Conservation (phyloP, 2,888 invertebrate species). For the Belgica antarctica region DNA sequence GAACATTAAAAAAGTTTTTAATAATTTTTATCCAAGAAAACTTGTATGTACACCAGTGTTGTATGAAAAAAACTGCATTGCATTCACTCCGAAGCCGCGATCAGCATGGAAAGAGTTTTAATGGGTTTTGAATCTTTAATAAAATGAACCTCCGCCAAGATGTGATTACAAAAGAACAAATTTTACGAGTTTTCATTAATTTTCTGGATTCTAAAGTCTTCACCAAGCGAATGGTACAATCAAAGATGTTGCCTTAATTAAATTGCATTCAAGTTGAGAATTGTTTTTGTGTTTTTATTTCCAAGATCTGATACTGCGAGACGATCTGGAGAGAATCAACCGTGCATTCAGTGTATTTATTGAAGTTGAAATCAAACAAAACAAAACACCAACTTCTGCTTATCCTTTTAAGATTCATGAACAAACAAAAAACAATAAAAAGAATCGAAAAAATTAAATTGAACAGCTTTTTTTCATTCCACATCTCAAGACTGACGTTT, state of each 20-base stretch:
- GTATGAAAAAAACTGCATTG: constrained; percentile 3
- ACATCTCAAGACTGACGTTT: not conserved
- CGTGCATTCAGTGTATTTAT: constrained; percentile 20
- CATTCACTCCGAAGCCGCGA: not conserved
- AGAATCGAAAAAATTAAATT: constrained; percentile 6
- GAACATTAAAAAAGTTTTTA: not conserved
- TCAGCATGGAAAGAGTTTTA: no score
- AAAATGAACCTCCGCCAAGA: no score
- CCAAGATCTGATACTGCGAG: constrained; percentile 10
- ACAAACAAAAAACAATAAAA: constrained; percentile 33
- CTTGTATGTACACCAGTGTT: constrained; percentile 28
- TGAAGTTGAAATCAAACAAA: constrained; percentile 9
- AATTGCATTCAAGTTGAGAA: not conserved
- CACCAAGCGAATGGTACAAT: constrained; percentile 11
- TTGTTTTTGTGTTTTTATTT: constrained; percentile 14
- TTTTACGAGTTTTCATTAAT: no score
- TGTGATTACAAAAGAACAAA: no score
- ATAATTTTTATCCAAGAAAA: not conserved
- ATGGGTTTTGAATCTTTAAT: no score
- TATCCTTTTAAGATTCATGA: constrained; percentile 32
- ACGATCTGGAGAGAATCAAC: no score
- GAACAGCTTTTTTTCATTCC: not conserved
- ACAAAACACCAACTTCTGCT: not conserved
- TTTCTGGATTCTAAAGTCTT: no score
- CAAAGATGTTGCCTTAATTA: constrained; percentile 11